phyloP scores from a whole-genome alignment of 2,113 vertebrate species.

The Tenebrosternarchus preto region DNA sequence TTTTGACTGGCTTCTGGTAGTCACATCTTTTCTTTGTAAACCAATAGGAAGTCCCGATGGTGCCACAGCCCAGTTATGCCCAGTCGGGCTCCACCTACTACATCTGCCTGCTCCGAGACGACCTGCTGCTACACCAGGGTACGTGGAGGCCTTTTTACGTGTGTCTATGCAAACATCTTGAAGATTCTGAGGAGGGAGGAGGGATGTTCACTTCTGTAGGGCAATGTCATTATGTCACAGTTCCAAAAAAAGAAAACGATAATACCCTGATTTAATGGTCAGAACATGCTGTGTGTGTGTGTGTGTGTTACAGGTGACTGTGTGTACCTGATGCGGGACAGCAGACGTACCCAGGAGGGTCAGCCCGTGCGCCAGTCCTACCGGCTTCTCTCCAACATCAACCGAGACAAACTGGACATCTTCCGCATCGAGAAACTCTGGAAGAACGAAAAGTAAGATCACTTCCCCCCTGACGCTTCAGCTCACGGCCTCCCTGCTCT shows the following conservation, averaged over 20 bases:
- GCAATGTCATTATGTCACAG: too few relatives aligned
- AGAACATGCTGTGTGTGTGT: too few relatives aligned
- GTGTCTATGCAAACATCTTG: background rate
- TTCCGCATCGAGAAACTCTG: constrained; percentile 99
- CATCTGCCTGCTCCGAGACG: constrained; percentile 92
- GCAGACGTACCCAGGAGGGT: constrained; percentile 89
- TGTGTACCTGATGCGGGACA: constrained; percentile 97
- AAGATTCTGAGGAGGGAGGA: too few relatives aligned
- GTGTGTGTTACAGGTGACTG: constrained; percentile 83
- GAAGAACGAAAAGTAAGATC: constrained; percentile 94
- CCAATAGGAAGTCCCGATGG: constrained; percentile 97
- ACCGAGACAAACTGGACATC: constrained; percentile 96
- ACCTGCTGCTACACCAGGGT: constrained; percentile 96
- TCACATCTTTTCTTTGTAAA: constrained; percentile 3
- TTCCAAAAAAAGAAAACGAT: too few relatives aligned
- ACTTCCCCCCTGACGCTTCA: background rate
- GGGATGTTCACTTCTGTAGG: too few relatives aligned
- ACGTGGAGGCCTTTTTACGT: constrained; percentile 59
- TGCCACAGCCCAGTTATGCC: constrained; percentile 92
- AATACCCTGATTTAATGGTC: too few relatives aligned
- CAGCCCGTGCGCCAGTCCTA: constrained; percentile 95
- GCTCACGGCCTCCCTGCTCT: too few relatives aligned
- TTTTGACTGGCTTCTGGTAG: background rate
- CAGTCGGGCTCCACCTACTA: constrained; percentile 95
- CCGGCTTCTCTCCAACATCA: constrained; percentile 90